These are phyloP conservation scores for Clarias platycephalus DNA, from an alignment of 2,797 vertebrate species.

Conservation along the genomic window DNA sequence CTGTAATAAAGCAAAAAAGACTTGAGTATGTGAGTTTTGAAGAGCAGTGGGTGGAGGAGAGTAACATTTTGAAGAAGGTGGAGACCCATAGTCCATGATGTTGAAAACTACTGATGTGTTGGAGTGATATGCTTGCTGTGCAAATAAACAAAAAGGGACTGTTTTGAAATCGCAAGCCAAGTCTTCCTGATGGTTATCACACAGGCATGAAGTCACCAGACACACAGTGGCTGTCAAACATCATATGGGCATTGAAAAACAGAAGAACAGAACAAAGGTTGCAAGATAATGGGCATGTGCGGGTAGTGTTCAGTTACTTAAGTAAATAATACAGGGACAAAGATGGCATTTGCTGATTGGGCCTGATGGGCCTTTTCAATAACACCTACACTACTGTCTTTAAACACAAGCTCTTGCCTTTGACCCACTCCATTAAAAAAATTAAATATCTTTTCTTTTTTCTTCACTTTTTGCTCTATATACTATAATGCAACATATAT, in stretches of 20 bases:
- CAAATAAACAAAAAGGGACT: conserved; percentile 41
- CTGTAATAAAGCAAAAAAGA: background rate
- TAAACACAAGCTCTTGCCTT: background rate
- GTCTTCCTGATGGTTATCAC: conserved; percentile 42
- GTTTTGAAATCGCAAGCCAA: conserved; percentile 37
- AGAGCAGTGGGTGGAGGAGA: background rate
- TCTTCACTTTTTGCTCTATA: too few species aligned
- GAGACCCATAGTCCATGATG: conserved; percentile 26
- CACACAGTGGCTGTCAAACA: conserved; percentile 38
- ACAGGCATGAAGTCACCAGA: conserved; percentile 23
- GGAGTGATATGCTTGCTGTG: conserved; percentile 19
- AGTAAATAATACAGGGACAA: background rate
- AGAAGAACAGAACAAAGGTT: conserved; percentile 21
- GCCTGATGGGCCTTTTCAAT: background rate
- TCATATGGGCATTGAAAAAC: conserved; percentile 25
- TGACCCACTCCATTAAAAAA: background rate
- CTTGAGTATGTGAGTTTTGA: background rate
- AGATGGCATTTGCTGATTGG: background rate
- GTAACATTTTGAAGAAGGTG: conserved; percentile 15
- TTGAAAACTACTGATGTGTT: conserved; percentile 30
- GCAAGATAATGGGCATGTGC: background rate
- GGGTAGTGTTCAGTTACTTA: conserved; percentile 29
- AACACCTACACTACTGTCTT: background rate
- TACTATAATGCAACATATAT: too few species aligned
- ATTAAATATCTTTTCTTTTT: too few species aligned